Base-by-base conservation (phyloP, 2,797 vertebrate species). In the Chelonia mydas region DNA sequence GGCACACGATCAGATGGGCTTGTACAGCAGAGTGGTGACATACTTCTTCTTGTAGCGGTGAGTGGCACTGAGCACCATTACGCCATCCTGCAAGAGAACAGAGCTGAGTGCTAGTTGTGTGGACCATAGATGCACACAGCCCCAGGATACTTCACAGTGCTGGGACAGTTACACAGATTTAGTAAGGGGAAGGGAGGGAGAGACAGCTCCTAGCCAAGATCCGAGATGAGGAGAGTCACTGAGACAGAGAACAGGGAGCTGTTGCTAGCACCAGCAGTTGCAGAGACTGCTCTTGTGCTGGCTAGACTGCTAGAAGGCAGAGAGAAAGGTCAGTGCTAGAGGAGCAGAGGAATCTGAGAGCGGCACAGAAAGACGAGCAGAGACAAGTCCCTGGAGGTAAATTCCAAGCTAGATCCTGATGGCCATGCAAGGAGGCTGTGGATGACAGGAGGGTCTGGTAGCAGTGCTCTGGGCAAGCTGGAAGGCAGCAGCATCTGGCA, bases 21-120 rank as follows among this genome's bases (percentile, higher is more conserved):
- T 99, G 96, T 99, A 99, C 1, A 99, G 98, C 84, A 99, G 98
- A 1, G 99, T 99, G 89, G 99, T 99, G 96, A 99, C 99, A 1
- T 99, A 99, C 94, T 99, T 99, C 98, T 99, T 99, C 98, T 99
- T 99, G 98, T 99, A 99, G 92, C 99, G 99, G 92, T 99, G 99
- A 0, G 99, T 99, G 7, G 99, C 99, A 50, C 99, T 99, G 74
- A 99, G 99, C 91, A 99, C 99, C 99, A 99, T 99, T 95, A 99
- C 99, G 0, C 99, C 99, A 3, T 99, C 99, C 99, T 99, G 98
- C 3, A 50, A 95, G 92, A 94, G 72, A 95, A 82, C 83, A 94
- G 86, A 68, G 65, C 0, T n/a, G 10, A 61, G 17, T 2, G 13
- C 57, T 76, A 88, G 16, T 21, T 5, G 41, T 16, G 16, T 3